Base-by-base conservation (phyloP, 2,888 invertebrate genomes). In the Aphelenchoides bicaudatus region DNA sequence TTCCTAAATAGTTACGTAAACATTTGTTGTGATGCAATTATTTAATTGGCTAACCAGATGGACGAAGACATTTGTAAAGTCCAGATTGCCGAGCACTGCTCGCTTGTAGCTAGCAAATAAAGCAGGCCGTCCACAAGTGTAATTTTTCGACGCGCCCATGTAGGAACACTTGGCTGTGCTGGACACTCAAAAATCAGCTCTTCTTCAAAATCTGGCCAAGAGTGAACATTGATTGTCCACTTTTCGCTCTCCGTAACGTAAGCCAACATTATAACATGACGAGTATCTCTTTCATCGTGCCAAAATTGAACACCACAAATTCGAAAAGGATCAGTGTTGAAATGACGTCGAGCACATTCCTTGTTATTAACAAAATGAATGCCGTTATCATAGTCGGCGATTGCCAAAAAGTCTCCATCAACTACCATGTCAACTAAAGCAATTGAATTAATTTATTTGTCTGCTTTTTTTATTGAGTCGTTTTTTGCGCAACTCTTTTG, bases 361-460 rank as follows among this genome's bases (percentile, higher is more conserved):
- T 46, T 48, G 10, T 51, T 31, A 28, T 70, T 47, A 13, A 64
- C 37, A 29, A 64, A 68, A 19, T 60, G 58, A n/a, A 64, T 54
- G 4, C 65, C 65, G 43, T 68, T 66, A 25, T 69, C 63, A 47
- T 68, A 68, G 51, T 64, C 65, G 27, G 65, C 65, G 30, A 64
- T 54, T 8, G 65, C 68, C n/a, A 64, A 38, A n/a, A 59, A 27
- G 19, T 64, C 58, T 21, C 27, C 39, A 27, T 31, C 37, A 8
- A 68, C 68, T 2, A 59, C 59, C 34, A 64, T 29, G 28, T 64
- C 65, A 8, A 65, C 63, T 3, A n/a, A n/a, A n/a, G n/a, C n/a
- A n/a, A n/a, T n/a, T n/a, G n/a, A n/a, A n/a, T n/a, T n/a, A n/a
- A n/a, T n/a, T n/a, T n/a, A n/a, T n/a, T n/a, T n/a, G n/a, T n/a